Conservation (phyloP, 2,888 invertebrate species). For the Drosophila mayaguana region DNA sequence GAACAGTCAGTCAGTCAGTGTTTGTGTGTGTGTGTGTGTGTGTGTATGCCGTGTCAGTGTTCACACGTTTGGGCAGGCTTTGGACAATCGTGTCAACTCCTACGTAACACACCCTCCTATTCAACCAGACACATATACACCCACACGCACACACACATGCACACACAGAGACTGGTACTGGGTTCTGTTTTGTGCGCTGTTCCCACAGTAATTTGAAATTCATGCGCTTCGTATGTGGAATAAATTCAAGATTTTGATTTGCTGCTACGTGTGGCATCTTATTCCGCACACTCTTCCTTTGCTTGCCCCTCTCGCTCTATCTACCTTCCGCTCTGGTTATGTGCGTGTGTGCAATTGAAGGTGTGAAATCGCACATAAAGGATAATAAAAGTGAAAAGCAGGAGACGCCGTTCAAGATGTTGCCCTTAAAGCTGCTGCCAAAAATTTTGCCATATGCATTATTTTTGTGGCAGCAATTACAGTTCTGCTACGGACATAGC, state of each 20-base stretch:
- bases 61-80: slow-evolving; percentile 54
- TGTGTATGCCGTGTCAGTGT: slow-evolving; percentile 54
- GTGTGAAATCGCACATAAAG: slow-evolving; percentile 78
- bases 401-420: slow-evolving; percentile 30
- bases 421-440: slow-evolving; percentile 27
- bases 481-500: not conserved
- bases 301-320: not conserved
- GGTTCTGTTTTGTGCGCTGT: slow-evolving; percentile 46
- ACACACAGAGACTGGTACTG: slow-evolving; percentile 8
- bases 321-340: not conserved
- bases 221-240: slow-evolving; percentile 83
- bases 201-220: slow-evolving; percentile 82
- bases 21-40: slow-evolving; percentile 17
- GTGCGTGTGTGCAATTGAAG: slow-evolving; percentile 62
- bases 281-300: slow-evolving; percentile 17
- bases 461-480: slow-evolving; percentile 11
- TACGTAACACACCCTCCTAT: slow-evolving; percentile 25
- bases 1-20: slow-evolving; percentile 10
- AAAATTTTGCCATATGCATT: slow-evolving; percentile 6
- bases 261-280: slow-evolving; percentile 73
- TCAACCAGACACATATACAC: not conserved
- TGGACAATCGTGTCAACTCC: slow-evolving; percentile 49
- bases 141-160: not conserved
- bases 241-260: slow-evolving; percentile 82
- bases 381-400: slow-evolving; percentile 77